Evolutionary conservation across 2,888 invertebrate species (phyloP).

Genomic region (Tetheella fluctuosa): DNA sequence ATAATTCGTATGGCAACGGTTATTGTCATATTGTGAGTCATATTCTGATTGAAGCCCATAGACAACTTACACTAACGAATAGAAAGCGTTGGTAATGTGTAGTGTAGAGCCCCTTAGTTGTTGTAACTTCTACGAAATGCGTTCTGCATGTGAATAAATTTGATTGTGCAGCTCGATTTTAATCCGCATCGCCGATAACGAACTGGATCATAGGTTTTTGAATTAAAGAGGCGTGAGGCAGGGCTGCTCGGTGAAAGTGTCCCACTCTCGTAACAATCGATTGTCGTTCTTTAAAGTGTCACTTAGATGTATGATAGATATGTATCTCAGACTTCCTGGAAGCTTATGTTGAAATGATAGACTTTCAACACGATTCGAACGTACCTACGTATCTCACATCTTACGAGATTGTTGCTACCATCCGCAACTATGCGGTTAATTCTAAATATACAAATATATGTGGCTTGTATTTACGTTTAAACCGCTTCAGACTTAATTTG

Average conservation of each 20-base stretch:
- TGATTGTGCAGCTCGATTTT: conserved; percentile 63
- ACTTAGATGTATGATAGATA: conserved; percentile 68
- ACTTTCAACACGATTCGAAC: conserved; percentile 42
- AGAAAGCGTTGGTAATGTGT: conserved; percentile 74
- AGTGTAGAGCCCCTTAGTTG: conserved; percentile 49
- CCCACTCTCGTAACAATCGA: conserved; percentile 74
- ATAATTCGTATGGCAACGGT: conserved; percentile 24
- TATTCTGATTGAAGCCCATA: conserved; percentile 29
- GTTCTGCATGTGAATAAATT: conserved; percentile 66
- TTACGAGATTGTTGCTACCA: conserved; percentile 13
- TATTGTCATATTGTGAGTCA: conserved; percentile 38
- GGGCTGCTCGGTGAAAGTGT: conserved; percentile 72
- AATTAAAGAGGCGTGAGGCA: conserved; percentile 66
- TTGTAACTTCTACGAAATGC: conserved; percentile 68
- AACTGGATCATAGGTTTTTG: conserved; percentile 69
- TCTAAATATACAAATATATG: conserved; percentile 22
- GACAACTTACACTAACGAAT: conserved; percentile 45
- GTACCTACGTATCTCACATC: conserved; percentile 19
- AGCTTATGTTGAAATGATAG: conserved; percentile 50
- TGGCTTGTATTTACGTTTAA: conserved; percentile 27
- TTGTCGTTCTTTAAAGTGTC: conserved; percentile 73
- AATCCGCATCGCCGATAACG: conserved; percentile 61
- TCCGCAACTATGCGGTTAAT: conserved; percentile 12
- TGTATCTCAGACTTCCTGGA: conserved; percentile 56
- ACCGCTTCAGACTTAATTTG: conserved; percentile 33